Percentiles rank a stretch among this genome's conserved stretches.
Evolutionary conservation across 1,140 invertebrate species (phyloP).

Genomic region (Lucilia cuprina): DNA sequence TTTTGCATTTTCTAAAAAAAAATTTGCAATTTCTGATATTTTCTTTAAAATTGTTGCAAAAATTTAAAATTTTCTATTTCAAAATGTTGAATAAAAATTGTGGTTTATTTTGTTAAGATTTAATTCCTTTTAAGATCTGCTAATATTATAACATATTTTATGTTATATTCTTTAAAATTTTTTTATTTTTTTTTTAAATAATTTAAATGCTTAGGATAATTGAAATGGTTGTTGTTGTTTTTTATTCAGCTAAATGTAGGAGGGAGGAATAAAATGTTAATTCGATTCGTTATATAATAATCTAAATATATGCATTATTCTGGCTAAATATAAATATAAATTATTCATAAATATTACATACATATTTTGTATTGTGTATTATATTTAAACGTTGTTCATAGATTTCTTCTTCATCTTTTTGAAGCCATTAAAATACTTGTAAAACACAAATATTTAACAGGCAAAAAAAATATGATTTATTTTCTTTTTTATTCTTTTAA

Average conservation of each 20-base stretch:
- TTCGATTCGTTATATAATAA: slow-evolving; percentile 15
- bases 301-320: slow-evolving; percentile 7
- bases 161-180: background rate
- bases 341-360: background rate
- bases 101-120: background rate
- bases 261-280: background rate
- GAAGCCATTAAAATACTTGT: background rate
- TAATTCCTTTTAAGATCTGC: background rate
- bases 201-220: slow-evolving; percentile 32
- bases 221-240: slow-evolving; percentile 13
- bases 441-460: background rate
- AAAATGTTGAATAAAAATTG: no score
- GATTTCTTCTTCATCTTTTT: no score
- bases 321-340: slow-evolving; percentile 2
- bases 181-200: background rate
- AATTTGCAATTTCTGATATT: no score
- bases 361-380: background rate
- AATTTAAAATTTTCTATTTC: no score
- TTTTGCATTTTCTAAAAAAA: no score
- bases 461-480: background rate
- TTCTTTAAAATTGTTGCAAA: no score
- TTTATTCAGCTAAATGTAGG: background rate
- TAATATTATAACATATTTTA: background rate
- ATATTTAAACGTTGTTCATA: background rate
- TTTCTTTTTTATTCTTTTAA: background rate